Evolutionary conservation across 2,113 vertebrate genomes (phyloP).

Genomic region (Azemiops feae): DNA sequence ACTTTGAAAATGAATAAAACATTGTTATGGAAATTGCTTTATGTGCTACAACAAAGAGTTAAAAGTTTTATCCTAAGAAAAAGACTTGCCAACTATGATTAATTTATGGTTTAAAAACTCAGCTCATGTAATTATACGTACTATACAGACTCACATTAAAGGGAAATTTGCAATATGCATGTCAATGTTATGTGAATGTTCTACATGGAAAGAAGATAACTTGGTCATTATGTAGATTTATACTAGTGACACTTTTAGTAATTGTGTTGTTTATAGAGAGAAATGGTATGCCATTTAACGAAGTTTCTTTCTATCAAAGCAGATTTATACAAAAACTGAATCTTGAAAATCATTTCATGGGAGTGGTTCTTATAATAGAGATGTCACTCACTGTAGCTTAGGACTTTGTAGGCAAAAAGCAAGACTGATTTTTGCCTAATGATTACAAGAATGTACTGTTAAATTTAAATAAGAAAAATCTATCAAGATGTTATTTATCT

Average conservation of each 20-base stretch:
- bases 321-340: constrained; percentile 50
- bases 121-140: constrained; percentile 52
- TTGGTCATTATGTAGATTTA: constrained; percentile 59
- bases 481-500: constrained; percentile 19
- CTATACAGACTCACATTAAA: constrained; percentile 15
- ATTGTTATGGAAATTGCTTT: constrained; percentile 62
- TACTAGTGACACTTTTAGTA: constrained; percentile 59
- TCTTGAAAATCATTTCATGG: constrained; percentile 51
- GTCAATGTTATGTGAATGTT: constrained; percentile 56
- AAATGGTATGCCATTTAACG: constrained; percentile 60
- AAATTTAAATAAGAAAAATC: constrained; percentile 13
- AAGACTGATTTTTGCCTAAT: constrained; percentile 35
- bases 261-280: constrained; percentile 59
- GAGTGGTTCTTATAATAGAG: constrained; percentile 36
- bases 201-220: constrained; percentile 56
- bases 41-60: constrained; percentile 65
- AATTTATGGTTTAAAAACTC: constrained; percentile 29
- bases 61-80: constrained; percentile 58
- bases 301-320: constrained; percentile 53
- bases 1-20: constrained; percentile 70
- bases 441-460: constrained; percentile 20
- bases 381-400: constrained; percentile 40
- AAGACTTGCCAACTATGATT: constrained; percentile 55
- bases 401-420: constrained; percentile 9
- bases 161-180: constrained; percentile 33